These are phyloP conservation scores for Tenthredo scrophulariae DNA, from an alignment of 2,888 invertebrate species.

Conservation along the genomic window DNA sequence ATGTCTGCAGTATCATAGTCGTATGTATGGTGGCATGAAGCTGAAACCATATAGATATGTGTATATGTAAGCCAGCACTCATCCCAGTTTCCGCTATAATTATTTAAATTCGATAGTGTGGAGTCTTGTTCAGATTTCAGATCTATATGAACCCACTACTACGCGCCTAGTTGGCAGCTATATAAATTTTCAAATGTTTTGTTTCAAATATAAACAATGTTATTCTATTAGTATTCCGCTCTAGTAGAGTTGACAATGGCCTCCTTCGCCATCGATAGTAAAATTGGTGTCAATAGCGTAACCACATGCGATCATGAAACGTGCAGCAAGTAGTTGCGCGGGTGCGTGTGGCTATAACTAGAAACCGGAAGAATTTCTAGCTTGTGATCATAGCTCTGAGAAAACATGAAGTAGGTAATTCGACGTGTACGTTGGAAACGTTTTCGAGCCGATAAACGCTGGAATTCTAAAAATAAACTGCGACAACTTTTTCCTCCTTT, in stretches of 20 bases:
- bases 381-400: conserved; percentile 15
- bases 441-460: conserved; percentile 22
- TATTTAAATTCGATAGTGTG: not conserved
- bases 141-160: no score
- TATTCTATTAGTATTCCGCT: conserved; percentile 59
- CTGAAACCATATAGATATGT: not conserved
- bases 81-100: not conserved
- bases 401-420: not conserved
- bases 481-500: not conserved
- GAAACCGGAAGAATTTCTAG: not conserved
- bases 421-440: not conserved
- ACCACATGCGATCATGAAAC: conserved; percentile 48
- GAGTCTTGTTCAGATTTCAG: not conserved
- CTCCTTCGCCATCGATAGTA: conserved; percentile 61
- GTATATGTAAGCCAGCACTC: not conserved
- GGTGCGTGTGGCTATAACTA: not conserved
- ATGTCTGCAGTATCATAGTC: conserved; percentile 21
- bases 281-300: conserved; percentile 63
- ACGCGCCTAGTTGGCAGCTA: not conserved
- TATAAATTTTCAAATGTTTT: not conserved
- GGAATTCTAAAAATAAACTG: conserved; percentile 20
- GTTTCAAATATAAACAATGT: not conserved
- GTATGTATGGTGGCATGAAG: not conserved
- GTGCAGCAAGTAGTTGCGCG: conserved; percentile 5
- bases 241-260: conserved; percentile 64